Evolutionary conservation across 2,888 invertebrate genomes (phyloP).

Genomic region (Drosophila crucigera): DNA sequence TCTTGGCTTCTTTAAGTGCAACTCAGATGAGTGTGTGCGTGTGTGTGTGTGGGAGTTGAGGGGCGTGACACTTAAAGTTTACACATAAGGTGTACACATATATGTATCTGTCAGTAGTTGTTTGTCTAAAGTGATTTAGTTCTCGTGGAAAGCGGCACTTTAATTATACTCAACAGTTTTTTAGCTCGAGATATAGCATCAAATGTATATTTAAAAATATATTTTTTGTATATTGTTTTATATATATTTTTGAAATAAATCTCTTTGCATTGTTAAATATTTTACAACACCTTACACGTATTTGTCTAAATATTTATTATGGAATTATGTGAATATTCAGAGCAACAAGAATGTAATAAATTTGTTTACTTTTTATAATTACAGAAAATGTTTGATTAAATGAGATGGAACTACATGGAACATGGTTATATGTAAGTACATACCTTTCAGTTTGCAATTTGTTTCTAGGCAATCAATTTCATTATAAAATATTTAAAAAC

Average conservation of each 20-base stretch:
- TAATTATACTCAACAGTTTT: background rate
- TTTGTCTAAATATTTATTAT: background rate
- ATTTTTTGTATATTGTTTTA: background rate
- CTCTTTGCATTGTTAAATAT: background rate
- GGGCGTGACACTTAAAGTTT: conserved; percentile 46
- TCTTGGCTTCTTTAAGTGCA: conserved; percentile 56
- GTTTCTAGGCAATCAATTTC: conserved; percentile 3
- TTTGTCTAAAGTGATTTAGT: background rate
- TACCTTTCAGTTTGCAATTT: conserved; percentile 48
- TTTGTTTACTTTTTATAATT: background rate
- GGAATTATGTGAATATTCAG: background rate
- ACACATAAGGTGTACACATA: background rate
- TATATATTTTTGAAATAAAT: no score
- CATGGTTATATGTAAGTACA: conserved; percentile 34
- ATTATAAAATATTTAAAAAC: conserved; percentile 33
- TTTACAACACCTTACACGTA: background rate
- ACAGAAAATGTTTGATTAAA: background rate
- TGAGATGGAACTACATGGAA: conserved; percentile 3
- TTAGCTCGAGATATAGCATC: background rate
- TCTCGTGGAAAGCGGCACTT: background rate
- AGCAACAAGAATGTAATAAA: background rate
- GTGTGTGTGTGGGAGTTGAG: conserved; percentile 5
- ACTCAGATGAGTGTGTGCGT: conserved; percentile 9
- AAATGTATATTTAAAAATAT: background rate
- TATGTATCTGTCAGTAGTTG: background rate